Evolutionary conservation across 1,140 invertebrate genomes (phyloP), one percentile per base, ranked within the genome.

Genomic region (Centruroides vittatus): DNA sequence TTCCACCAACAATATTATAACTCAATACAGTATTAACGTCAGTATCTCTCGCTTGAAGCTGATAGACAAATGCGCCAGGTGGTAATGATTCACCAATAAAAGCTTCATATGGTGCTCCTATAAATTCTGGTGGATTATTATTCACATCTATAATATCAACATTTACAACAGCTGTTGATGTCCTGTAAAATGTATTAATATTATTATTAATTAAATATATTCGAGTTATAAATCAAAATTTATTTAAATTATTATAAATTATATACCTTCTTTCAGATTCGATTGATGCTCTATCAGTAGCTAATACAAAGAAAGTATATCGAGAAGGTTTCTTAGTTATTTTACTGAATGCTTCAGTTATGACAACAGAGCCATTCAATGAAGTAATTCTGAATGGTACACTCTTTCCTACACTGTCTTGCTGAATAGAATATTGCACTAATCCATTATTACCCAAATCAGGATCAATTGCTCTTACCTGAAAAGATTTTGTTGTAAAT

Each of bases 371-470:
- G 13, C 70, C 70, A 62, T 71, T 71, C 35, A 65, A 57, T 2
- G 65, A 62, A 64, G 67, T 61, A 35, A 71, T 66, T 36, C 68
- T 69, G 49, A 71, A 71, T 13, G 69, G 70, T 7, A 65, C 64
- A 5, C 57, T 64, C n/a, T 65, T 57, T 51, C 62, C 62, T 41
- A 69, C 52, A 9, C 64, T 63, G 57, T 71, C 70, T 61, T 69
- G 68, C 56, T 70, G 69, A 58, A 67, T 66, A 0, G 86, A 88
- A 34, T 71, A 71, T 49, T 66, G 60, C 0, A 71, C 68, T 6
- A 58, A 48, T 3, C 70, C 70, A 52, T 71, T 71, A 4, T 69
- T 67, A 36, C 64, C 69, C 9, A 70, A 58, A 64, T 71, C 70
- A 6, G 65, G 67, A 60, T 71, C 70, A 46, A 67, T 47, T 35